Evolutionary conservation across 2,888 invertebrate species (phyloP).

Genomic region (Apomyelois bistriatella): DNA sequence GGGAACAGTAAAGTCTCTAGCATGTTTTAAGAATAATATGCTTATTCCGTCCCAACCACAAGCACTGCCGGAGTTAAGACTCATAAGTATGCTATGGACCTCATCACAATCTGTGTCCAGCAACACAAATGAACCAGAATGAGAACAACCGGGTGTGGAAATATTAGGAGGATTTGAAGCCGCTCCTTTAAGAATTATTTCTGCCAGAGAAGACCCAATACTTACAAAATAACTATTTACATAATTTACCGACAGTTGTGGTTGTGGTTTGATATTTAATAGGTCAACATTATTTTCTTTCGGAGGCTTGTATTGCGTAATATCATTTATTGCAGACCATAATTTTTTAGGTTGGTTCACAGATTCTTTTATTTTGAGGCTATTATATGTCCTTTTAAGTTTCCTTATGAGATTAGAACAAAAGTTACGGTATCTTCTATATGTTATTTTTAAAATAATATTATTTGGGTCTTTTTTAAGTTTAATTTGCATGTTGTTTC

Average conservation of each 20-base stretch:
- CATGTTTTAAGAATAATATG: constrained; percentile 6
- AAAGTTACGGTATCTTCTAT: constrained; percentile 10
- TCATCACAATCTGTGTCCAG: constrained; percentile 12
- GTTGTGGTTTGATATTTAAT: constrained; percentile 13
- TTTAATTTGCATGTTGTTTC: constrained; percentile 11
- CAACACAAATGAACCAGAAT: constrained; percentile 9
- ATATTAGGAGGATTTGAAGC: constrained; percentile 4
- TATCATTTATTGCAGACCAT: constrained; percentile 19
- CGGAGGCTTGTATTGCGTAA: constrained; percentile 9
- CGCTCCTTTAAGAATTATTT: neutral
- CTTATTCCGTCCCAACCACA: constrained; percentile 8
- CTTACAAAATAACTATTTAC: constrained; percentile 17
- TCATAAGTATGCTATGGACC: constrained; percentile 8
- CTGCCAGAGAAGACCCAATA: constrained; percentile 15
- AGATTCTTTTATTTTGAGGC: constrained; percentile 9
- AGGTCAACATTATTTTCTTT: constrained; percentile 12
- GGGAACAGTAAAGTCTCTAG: constrained; percentile 1
- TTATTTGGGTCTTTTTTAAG: constrained; percentile 8
- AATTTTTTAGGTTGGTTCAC: constrained; percentile 12
- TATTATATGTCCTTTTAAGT: constrained; percentile 16
- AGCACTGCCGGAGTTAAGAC: constrained; percentile 8
- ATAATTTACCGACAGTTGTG: constrained; percentile 13
- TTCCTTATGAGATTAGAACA: constrained; percentile 20
- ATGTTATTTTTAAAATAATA: neutral
- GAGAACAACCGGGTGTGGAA: neutral